Base-by-base conservation (phyloP, 2,797 vertebrate genomes). In the Cyclura pinguis region DNA sequence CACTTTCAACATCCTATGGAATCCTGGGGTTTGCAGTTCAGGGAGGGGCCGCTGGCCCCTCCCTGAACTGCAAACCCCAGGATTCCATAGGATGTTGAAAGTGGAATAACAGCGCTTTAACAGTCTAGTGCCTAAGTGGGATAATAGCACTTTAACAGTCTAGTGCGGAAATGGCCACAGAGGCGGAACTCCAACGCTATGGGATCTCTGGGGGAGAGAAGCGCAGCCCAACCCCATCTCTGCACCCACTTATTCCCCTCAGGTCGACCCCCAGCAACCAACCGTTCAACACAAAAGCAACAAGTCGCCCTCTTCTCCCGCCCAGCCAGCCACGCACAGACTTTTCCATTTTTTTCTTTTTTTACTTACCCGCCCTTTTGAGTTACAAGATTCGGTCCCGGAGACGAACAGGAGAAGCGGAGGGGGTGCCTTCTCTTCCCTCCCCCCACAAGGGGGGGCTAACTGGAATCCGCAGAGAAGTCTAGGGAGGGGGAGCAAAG, bases 401-500 rank as follows among this genome's bases (percentile, higher is more conserved):
- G 57, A 13, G 57, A 62, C 59, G 57, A 62, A 62, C 20, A 35
- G 55, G 80, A 20, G 81, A 24, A 4, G 52, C 10, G 32, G 80
- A 20, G 57, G 81, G 22, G 35, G 13, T 4, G 16, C n/a, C 27
- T 29, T 1, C 9, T 10, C 72, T 73, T 16, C 14, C 14, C 72
- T 74, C 5, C n/a, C 50, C 88, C 92, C 42, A 84, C n/a, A 42
- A 14, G 0, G 62, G 4, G 73, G 90, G 24, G 90, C 86, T 90
- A 85, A 91, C 84, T 76, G 86, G 84, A 86, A 67, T 78, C 6
- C 88, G 18, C 82, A 64, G 24, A 18, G 50, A 90, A 94, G 90
- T 89, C 88, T 86, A 42, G 50, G 78, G 80, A 88, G 57, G 64
- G 90, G 88, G 52, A 10, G 87, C 32, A 8, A 35, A 69, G 18